Evolutionary conservation across 2,797 vertebrate genomes (phyloP).

Genomic region (Poeciliopsis turneri): DNA sequence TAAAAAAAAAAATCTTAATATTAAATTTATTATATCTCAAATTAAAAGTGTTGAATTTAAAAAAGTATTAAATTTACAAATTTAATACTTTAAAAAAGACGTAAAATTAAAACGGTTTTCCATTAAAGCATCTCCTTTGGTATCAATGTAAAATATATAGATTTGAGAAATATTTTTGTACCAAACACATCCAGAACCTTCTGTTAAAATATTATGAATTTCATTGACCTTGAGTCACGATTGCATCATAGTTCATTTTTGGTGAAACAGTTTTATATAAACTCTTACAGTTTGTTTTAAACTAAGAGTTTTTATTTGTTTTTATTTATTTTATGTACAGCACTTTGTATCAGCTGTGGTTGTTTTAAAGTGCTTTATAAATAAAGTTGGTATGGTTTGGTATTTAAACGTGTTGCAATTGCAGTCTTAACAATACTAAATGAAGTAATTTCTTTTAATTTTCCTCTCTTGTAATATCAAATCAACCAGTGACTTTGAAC

Average conservation of each 20-base stretch:
- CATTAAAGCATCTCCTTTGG: not conserved
- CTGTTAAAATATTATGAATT: not conserved
- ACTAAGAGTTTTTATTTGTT: no score
- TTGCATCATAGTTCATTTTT: not conserved
- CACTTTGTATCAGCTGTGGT: no score
- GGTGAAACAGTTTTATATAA: not conserved
- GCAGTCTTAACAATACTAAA: not conserved
- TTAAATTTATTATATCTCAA: no score
- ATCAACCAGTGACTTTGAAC: not conserved
- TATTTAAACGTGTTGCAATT: not conserved
- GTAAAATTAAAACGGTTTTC: no score
- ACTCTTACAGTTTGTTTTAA: no score
- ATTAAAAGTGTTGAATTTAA: no score
- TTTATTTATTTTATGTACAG: no score
- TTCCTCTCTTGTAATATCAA: not conserved
- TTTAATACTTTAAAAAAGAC: no score
- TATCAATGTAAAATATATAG: not conserved
- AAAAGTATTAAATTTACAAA: no score
- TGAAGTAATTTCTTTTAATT: not conserved
- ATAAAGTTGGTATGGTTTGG: no score
- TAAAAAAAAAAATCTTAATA: no score
- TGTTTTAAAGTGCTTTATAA: no score
- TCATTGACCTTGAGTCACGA: not conserved
- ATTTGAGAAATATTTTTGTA: not conserved
- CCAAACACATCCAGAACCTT: not conserved